These are phyloP conservation scores for Trichosurus vulpecula DNA, from an alignment of 2,797 vertebrate species.

Conservation along the genomic window DNA sequence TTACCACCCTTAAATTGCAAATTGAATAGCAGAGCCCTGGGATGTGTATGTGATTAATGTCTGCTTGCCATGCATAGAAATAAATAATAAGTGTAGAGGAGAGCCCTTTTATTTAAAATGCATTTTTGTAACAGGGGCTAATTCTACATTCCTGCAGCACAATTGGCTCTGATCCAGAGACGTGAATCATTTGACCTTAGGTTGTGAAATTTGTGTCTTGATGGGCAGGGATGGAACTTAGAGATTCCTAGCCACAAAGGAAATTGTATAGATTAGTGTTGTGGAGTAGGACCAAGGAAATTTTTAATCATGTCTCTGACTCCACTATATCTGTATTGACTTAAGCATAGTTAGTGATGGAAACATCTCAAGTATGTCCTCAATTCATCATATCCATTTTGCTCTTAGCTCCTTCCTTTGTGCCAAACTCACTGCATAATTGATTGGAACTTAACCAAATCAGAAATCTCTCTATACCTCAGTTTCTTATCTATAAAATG, in stretches of 20 bases:
- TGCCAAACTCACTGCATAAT: neutral
- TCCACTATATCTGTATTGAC: neutral
- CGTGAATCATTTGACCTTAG: conserved; percentile 21
- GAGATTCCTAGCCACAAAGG: neutral
- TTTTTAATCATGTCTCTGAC: neutral
- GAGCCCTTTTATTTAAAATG: neutral
- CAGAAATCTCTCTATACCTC: neutral
- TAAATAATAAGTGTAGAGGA: conserved; percentile 7
- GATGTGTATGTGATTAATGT: neutral
- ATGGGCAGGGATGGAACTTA: neutral
- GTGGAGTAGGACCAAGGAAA: neutral
- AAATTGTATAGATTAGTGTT: neutral
- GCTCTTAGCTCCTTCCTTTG: neutral
- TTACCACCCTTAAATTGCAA: conserved; percentile 20
- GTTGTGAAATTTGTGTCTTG: neutral
- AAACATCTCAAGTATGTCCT: neutral
- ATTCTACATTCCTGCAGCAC: neutral
- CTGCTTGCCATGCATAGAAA: conserved; percentile 17
- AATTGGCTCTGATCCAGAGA: neutral
- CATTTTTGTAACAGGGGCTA: neutral
- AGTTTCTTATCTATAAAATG: neutral
- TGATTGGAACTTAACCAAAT: neutral
- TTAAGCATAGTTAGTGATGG: neutral
- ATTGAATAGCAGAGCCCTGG: conserved; percentile 13
- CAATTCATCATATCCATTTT: neutral